Evolutionary conservation across 2,888 invertebrate genomes (phyloP).

Genomic region (Lycophotia porphyrea): DNA sequence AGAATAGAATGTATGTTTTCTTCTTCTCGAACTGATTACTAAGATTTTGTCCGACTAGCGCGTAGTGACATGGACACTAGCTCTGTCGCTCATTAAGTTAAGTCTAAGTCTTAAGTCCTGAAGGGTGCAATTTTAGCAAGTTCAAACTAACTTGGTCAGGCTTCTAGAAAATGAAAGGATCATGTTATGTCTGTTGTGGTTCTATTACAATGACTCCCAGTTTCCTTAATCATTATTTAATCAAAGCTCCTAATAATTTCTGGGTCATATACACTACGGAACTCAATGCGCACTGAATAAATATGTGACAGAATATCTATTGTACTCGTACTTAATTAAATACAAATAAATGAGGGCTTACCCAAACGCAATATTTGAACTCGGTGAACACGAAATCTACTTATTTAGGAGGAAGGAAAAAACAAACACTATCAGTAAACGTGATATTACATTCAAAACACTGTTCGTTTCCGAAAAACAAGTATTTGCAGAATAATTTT

Average conservation of each 20-base stretch:
- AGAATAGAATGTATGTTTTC: too few relatives aligned
- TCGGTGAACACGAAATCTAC: neutral
- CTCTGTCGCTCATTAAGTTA: too few relatives aligned
- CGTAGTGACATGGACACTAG: neutral
- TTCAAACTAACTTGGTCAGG: neutral
- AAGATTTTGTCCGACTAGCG: neutral
- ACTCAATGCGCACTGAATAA: neutral
- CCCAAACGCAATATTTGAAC: conserved; percentile 6
- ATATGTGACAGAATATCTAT: neutral
- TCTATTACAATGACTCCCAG: neutral
- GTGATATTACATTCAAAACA: neutral
- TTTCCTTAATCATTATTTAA: neutral
- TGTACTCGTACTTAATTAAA: neutral
- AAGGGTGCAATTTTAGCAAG: neutral
- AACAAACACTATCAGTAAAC: conserved; percentile 1
- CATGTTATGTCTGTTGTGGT: too few relatives aligned
- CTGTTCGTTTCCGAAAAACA: neutral
- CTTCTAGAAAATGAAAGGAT: neutral
- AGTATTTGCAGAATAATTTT: neutral
- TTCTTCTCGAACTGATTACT: neutral
- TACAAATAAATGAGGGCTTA: conserved; percentile 3
- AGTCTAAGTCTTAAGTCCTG: too few relatives aligned
- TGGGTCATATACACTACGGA: neutral
- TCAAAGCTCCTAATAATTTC: neutral
- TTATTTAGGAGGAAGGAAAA: conserved; percentile 21